Base-by-base conservation (phyloP, 2,113 vertebrate species). In the Cricetomys ansorgei region DNA sequence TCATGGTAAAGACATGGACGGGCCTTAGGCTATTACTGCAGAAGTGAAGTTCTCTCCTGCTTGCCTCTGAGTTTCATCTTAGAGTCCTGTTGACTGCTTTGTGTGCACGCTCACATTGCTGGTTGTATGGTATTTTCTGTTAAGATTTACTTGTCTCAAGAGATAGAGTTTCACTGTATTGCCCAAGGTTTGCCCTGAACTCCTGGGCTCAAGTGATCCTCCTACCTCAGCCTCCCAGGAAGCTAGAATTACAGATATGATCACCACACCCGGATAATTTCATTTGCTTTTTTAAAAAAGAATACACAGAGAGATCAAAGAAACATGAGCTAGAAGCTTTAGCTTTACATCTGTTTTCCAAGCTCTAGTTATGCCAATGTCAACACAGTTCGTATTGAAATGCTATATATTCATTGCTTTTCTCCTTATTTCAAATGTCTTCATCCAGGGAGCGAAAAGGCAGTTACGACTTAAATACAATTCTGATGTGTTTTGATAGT, bases 381-480 rank as follows among this genome's bases (percentile, higher is more conserved):
- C 31, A 31, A 73, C 92, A 73, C 77, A 31, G 16, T 88, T 84
- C 37, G 72, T 21, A 69, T 84, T 91, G 90, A 77, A 73, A 50
- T 59, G 29, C 34, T 29, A 77, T 87, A 48, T 21, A 12, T 45
- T 65, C 13, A 84, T 62, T 85, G 79, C 45, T 73, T 7, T 93
- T 91, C 87, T 83, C 0, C 29, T 92, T 85, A 57, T 73, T 96
- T 96, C 95, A 83, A 88, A 75, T n/a, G 55, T 13, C 37, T 81
- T 94, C 81, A 50, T 79, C 37, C 4, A 64, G 72, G 87, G 34
- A 50, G 88, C 34, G 88, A 53, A 62, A 81, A 94, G 29, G 0
- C 29, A 88, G 0, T 89, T 40, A 69, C 0, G 5, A 73, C 15
- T 45, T 64, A 31, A 69, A 83, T 88, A 40, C 6, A 43, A 25